Base-by-base conservation (phyloP, 2,888 invertebrate genomes). In the Actias luna region DNA sequence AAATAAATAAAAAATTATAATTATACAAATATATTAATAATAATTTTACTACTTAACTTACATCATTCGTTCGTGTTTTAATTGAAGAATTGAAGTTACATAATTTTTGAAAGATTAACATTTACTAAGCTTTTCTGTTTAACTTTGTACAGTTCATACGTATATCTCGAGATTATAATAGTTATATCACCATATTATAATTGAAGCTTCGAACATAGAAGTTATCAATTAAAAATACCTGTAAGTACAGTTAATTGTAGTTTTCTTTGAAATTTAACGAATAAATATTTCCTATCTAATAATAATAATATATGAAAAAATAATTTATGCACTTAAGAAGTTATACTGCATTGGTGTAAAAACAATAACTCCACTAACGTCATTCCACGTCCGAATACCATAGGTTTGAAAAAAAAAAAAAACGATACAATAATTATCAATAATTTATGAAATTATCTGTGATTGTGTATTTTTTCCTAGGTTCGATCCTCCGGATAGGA, bases 81-180 rank as follows among this genome's bases (percentile, higher is more conserved):
- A 10, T 46, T 46, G 46, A 46, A n/a, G 46, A 46, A 22, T 22
- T 46, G 46, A 39, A 5, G 39, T 39, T n/a, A 46, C 46, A 46
- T 46, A 22, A 22, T 46, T 33, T 33, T 33, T 33, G n/a, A n/a
- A 33, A 46, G 22, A 46, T 22, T 22, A 46, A 18, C 18, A 46
- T 5, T 22, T 33, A 22, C 22, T 22, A 46, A 46, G 46, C 18
- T 14, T 46, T 33, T 22, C 18, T 46, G 7, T 22, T 3, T 3
- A 42, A 46, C 22, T 46, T 46, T 46, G 46, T 46, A 46, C 46
- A 18, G 22, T 46, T 18, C 22, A 46, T 46, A 46, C 46, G 46
- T 46, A 46, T 46, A 46, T 46, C 22, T 46, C 14, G 18, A 22
- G 39, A n/a, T 16, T 39, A 14, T 16, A 16, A n/a, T n/a, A n/a